Evolutionary conservation across 2,888 invertebrate species (phyloP).

Genomic region (Slavum lentiscoides): DNA sequence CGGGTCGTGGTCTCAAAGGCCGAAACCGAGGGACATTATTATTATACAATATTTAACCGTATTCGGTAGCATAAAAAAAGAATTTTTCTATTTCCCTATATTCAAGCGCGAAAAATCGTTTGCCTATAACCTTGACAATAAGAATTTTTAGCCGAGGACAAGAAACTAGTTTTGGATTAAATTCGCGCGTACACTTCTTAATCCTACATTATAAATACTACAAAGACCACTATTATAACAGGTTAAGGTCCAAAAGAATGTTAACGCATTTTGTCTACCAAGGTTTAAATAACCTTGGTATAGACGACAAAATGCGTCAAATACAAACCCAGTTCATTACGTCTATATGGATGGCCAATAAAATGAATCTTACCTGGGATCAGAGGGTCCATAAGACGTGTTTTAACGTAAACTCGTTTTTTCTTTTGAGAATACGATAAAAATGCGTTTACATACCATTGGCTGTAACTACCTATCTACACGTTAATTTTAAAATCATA

Average conservation of each 20-base stretch:
- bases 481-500: no score
- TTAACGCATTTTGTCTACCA: background rate
- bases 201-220: background rate
- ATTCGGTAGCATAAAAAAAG: background rate
- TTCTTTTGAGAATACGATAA: background rate
- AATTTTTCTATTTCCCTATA: background rate
- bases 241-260: conserved; percentile 12
- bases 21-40: no score
- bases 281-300: background rate
- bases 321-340: background rate
- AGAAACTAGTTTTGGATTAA: conserved; percentile 15
- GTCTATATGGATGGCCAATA: background rate
- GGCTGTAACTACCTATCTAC: no score
- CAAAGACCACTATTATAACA: background rate
- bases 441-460: background rate
- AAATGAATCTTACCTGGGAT: background rate
- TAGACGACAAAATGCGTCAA: background rate
- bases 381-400: background rate
- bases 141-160: conserved; percentile 1
- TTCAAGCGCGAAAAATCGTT: background rate
- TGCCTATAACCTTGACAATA: conserved; percentile 17
- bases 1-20: no score
- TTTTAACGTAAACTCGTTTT: background rate
- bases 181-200: background rate
- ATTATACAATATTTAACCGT: background rate